phyloP scores from a whole-genome alignment of 2,797 vertebrate genomes.

The Enteromius trimaculatus region DNA sequence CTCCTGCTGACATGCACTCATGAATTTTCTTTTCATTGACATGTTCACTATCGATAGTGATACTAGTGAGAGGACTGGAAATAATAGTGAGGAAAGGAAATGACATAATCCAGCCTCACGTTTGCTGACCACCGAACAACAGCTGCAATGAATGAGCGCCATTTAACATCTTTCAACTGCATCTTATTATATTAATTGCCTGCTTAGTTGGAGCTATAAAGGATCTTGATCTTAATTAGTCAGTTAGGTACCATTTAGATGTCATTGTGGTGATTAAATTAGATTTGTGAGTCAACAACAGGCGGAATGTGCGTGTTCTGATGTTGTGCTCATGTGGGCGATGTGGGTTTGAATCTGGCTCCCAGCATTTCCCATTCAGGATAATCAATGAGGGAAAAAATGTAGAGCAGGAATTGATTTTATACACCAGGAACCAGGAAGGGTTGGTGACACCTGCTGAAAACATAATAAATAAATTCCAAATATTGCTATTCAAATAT shows the following conservation, averaged over 20 bases:
- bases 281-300: conserved; percentile 8
- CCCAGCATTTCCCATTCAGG: background rate
- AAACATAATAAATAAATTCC: background rate
- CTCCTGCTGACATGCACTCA: background rate
- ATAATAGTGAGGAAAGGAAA: background rate
- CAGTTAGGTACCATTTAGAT: background rate
- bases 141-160: conserved; percentile 6
- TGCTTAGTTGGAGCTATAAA: conserved; percentile 6
- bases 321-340: background rate
- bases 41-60: background rate
- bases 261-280: conserved; percentile 12
- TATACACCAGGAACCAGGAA: background rate
- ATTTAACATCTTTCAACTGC: conserved; percentile 6
- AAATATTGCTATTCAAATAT: background rate
- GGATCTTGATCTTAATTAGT: conserved; percentile 15
- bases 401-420: background rate
- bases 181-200: background rate
- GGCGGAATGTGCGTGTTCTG: background rate
- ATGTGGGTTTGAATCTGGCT: background rate
- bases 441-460: background rate
- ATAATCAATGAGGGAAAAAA: background rate
- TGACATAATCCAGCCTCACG: background rate
- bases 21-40: background rate
- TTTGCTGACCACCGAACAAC: background rate
- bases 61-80: background rate